phyloP scores from a whole-genome alignment of 2,888 invertebrate species.

The Suillia variegata region DNA sequence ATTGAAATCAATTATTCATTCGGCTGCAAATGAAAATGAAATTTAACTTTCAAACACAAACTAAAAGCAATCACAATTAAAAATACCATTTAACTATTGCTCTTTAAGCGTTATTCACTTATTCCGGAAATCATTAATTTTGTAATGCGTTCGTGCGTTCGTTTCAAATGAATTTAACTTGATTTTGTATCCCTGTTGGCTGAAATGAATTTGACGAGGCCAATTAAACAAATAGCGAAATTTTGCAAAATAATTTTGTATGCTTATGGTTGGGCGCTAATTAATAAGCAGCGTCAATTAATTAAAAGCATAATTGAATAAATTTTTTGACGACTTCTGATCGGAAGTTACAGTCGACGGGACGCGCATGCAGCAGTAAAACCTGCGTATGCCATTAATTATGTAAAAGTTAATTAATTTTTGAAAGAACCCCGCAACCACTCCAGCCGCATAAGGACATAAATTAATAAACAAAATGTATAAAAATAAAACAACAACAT shows the following conservation, averaged over 20 bases:
- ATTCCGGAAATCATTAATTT: no score
- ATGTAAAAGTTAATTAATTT: conserved; percentile 1
- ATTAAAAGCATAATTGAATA: neutral
- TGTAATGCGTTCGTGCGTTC: no score
- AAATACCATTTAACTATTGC: no score
- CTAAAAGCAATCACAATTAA: neutral
- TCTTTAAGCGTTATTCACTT: no score
- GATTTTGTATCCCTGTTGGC: no score
- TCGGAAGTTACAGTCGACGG: neutral
- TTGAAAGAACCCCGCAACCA: neutral
- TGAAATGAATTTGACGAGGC: no score
- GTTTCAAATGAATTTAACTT: no score
- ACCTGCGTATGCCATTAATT: neutral
- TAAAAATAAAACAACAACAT: no score
- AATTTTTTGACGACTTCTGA: neutral
- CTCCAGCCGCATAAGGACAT: neutral
- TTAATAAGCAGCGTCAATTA: neutral
- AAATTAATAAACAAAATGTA: no score
- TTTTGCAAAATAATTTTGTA: no score
- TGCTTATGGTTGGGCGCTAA: no score
- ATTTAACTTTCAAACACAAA: neutral
- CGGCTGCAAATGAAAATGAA: conserved; percentile 25
- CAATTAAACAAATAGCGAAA: no score
- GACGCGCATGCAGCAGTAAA: neutral
- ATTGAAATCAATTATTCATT: conserved; percentile 25